These are phyloP conservation scores for Acanthosoma haemorrhoidale DNA, from an alignment of 2,888 invertebrate species.

Conservation along the genomic window DNA sequence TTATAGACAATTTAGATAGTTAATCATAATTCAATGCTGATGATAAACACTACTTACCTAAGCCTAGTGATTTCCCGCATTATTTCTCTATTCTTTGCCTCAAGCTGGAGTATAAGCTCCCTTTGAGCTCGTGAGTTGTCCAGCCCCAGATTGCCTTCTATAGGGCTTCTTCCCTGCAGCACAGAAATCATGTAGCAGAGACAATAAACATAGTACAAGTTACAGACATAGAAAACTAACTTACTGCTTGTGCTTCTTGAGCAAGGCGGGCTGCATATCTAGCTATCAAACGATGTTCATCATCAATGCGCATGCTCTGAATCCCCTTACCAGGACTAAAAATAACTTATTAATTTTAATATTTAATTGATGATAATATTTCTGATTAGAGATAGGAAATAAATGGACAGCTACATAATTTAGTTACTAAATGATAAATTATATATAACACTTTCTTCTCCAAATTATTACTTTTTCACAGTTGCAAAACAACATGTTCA, in stretches of 20 bases:
- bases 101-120: constrained; percentile 85
- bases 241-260: constrained; percentile 75
- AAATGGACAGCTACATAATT: too few relatives aligned
- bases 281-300: constrained; percentile 94
- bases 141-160: constrained; percentile 63
- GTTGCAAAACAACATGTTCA: too few relatives aligned
- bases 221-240: constrained; percentile 41
- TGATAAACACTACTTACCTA: constrained; percentile 51
- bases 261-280: constrained; percentile 93
- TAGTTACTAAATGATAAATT: too few relatives aligned
- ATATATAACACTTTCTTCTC: too few relatives aligned
- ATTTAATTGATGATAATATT: too few relatives aligned
- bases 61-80: constrained; percentile 89
- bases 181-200: neutral
- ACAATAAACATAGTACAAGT: neutral
- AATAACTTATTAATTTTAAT: neutral
- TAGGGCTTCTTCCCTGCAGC: constrained; percentile 60
- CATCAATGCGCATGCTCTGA: constrained; percentile 59
- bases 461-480: too few relatives aligned
- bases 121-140: constrained; percentile 85
- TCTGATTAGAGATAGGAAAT: neutral
- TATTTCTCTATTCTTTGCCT: constrained; percentile 91
- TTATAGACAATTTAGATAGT: neutral
- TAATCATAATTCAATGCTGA: neutral
- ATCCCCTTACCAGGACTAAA: constrained; percentile 46